Evolutionary conservation across 1,140 invertebrate genomes (phyloP).

Genomic region (Adelges cooleyi): DNA sequence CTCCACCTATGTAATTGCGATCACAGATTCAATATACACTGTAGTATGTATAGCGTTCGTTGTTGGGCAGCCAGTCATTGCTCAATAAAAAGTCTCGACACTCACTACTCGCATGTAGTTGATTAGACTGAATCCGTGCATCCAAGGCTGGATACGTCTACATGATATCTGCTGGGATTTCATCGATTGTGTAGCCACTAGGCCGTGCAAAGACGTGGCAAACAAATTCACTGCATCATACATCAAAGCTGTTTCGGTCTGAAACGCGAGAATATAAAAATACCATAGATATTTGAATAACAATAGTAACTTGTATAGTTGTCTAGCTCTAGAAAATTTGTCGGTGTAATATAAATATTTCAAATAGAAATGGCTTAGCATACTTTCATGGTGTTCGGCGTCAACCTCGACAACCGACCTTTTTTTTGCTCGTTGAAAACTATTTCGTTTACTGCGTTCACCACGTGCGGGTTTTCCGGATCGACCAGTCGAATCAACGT

Average conservation of each 20-base stretch:
- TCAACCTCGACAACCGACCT: background rate
- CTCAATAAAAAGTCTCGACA: no score
- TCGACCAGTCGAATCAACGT: slow-evolving; percentile 63
- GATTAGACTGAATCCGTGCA: slow-evolving; percentile 83
- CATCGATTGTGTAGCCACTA: slow-evolving; percentile 80
- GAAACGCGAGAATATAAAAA: slow-evolving; percentile 34
- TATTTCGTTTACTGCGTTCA: background rate
- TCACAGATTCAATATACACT: background rate
- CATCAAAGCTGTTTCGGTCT: slow-evolving; percentile 90
- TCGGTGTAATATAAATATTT: no score
- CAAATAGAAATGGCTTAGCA: background rate
- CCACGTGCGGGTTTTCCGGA: slow-evolving; percentile 42
- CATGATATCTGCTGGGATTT: slow-evolving; percentile 83
- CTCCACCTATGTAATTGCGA: slow-evolving; percentile 55
- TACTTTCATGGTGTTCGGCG: slow-evolving; percentile 1
- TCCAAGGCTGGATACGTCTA: slow-evolving; percentile 81
- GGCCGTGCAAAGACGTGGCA: slow-evolving; percentile 76
- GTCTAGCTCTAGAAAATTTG: no score
- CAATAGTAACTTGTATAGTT: no score
- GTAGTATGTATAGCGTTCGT: background rate
- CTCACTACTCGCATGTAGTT: slow-evolving; percentile 96
- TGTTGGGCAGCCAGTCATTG: background rate
- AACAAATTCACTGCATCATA: slow-evolving; percentile 92
- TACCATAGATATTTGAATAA: slow-evolving; percentile 2
- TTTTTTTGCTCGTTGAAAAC: background rate